A percentile compares a stretch with the other conserved stretches of the same genome.
phyloP scores from a whole-genome alignment of 2,113 vertebrate species.

The Ophiodon elongatus region DNA sequence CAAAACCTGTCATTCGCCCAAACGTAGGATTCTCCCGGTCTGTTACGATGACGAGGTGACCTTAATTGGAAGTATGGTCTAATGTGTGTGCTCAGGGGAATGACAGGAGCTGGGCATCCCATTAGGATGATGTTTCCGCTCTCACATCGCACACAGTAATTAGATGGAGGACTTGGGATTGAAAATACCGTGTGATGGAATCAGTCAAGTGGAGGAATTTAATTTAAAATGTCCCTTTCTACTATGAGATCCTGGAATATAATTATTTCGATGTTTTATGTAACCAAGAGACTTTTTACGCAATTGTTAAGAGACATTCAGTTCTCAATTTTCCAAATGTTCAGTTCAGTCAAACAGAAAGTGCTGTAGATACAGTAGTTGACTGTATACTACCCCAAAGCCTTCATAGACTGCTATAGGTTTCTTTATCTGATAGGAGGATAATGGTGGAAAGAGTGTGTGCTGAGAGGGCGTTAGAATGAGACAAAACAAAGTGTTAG shows the following conservation, averaged over 20 bases:
- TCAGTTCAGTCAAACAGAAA: not conserved
- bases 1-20: constrained; percentile 57
- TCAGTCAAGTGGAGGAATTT: constrained; percentile 60
- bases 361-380: constrained; percentile 19
- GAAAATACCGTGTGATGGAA: constrained; percentile 50
- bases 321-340: not conserved
- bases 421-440: constrained; percentile 46
- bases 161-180: constrained; percentile 62
- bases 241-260: constrained; percentile 15
- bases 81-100: constrained; percentile 65
- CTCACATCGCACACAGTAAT: constrained; percentile 56
- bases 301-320: not conserved
- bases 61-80: constrained; percentile 72
- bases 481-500: constrained; percentile 39
- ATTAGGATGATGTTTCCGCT: constrained; percentile 54
- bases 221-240: constrained; percentile 43
- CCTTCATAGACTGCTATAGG: constrained; percentile 8
- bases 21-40: constrained; percentile 54
- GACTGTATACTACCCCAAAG: constrained; percentile 2
- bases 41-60: constrained; percentile 17
- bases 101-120: constrained; percentile 49
- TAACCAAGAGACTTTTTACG: not conserved
- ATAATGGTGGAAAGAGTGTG: constrained; percentile 42
- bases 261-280: constrained; percentile 13
- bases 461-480: constrained; percentile 26